Base-by-base conservation (phyloP, 2,797 vertebrate species). In the Atherinosoma microstoma region DNA sequence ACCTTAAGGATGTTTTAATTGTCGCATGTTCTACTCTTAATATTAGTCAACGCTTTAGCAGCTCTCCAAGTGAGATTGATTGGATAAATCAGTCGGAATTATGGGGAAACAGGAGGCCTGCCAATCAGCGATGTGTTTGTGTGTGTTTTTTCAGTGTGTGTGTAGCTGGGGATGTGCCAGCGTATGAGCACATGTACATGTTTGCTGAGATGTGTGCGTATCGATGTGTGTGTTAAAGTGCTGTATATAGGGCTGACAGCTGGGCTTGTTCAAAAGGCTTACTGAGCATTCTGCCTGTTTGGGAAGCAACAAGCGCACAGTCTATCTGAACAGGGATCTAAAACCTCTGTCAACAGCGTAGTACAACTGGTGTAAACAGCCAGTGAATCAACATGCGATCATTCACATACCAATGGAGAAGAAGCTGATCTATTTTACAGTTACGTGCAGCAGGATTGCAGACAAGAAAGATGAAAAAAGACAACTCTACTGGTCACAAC, bases 1-100 rank as follows among this genome's bases (percentile, higher is more conserved):
- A 96, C 93, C 91, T 87, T 88, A 91, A 91, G 87, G 93, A 88
- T 95, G 94, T 91, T 91, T 94, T 94, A 92, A 96, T 94, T 95
- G 93, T 90, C 87, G 60, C 89, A 87, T 91, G 90, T 93, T 92
- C 78, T 91, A 92, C 90, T 90, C 88, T 94, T 93, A 92, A 93
- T 93, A 92, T 93, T 90, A 90, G 91, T 88, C 87, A 91, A 91
- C 88, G 90, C 90, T 90, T 92, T 91, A 92, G 84, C 85, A 83
- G 86, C 88, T 89, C 83, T 87, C 84, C 82, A 89, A 92, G 87
- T 90, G 81, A 91, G 92, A 94, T 93, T 93, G 91, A 94, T 94
- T 95, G 92, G 87, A 86, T 91, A 92, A 94, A 94, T 94, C 91
- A 92, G 85, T 85, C 64, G 62, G 73, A 93, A 94, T 93, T 92